phyloP scores from a whole-genome alignment of 2,113 vertebrate genomes.

The Mormyrus lacerda region DNA sequence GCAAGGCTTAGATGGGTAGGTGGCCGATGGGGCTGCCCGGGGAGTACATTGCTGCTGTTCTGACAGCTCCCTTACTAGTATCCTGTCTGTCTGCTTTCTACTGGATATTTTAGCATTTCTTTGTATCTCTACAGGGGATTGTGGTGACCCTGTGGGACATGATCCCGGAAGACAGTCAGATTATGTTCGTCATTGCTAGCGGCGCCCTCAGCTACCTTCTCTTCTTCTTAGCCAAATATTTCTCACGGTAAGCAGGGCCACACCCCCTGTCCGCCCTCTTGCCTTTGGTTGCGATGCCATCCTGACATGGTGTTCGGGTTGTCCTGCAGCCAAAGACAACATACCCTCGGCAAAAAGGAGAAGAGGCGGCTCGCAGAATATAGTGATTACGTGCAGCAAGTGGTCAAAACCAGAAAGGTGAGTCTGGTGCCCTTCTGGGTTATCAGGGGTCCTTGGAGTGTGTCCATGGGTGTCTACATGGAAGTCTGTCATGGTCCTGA shows the following conservation, averaged over 20 bases:
- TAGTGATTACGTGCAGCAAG: constrained; percentile 56
- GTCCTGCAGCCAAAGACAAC: constrained; percentile 45
- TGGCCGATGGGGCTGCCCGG: not conserved
- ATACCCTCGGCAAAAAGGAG: constrained; percentile 62
- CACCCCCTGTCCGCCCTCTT: not conserved
- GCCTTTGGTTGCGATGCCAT: not conserved
- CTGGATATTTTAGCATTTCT: not conserved
- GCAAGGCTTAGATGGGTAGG: not conserved
- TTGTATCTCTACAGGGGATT: constrained; percentile 40
- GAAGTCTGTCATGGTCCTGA: not conserved
- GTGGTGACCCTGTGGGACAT: constrained; percentile 61
- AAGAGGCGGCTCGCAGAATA: constrained; percentile 55
- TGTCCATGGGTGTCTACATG: not conserved
- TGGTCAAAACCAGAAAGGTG: constrained; percentile 65
- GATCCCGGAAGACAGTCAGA: constrained; percentile 66
- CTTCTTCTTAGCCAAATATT: constrained; percentile 57
- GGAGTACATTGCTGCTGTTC: not conserved
- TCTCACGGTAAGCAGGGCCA: constrained; percentile 52
- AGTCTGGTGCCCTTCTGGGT: not conserved
- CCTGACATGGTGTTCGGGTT: constrained; percentile 16
- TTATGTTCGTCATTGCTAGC: constrained; percentile 53
- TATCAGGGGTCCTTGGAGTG: not conserved
- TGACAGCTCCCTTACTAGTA: not conserved
- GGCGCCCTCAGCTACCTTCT: constrained; percentile 56
- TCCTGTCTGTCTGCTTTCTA: not conserved